Percentiles rank a stretch among this genome's conserved stretches.
phyloP scores from a whole-genome alignment of 2,888 invertebrate genomes.

The Asteroscopus sphinx region DNA sequence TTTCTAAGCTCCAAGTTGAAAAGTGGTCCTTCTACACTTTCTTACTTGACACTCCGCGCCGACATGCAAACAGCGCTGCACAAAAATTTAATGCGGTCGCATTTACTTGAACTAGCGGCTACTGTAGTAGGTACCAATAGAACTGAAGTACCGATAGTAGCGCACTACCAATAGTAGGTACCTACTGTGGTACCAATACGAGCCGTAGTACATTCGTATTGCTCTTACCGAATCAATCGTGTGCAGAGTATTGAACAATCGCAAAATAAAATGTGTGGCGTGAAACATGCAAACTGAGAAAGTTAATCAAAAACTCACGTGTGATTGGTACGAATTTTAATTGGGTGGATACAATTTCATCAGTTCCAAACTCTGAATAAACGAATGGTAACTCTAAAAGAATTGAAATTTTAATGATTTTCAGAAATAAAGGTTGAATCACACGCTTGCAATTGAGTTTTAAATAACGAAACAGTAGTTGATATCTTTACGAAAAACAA shows the following conservation, averaged over 20 bases:
- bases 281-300: neutral
- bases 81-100: constrained; percentile 14
- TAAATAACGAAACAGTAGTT: too few relatives aligned
- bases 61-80: constrained; percentile 7
- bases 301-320: neutral
- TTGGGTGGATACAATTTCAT: neutral
- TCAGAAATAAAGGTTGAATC: too few relatives aligned
- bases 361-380: neutral
- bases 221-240: neutral
- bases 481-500: too few relatives aligned
- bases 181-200: too few relatives aligned
- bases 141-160: neutral
- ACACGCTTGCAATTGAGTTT: too few relatives aligned
- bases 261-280: neutral
- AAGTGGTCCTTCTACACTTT: neutral
- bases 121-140: too few relatives aligned
- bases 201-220: neutral
- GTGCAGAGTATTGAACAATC: neutral
- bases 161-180: neutral
- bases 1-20: neutral
- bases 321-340: neutral
- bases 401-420: too few relatives aligned
- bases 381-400: neutral
- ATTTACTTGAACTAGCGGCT: constrained; percentile 1
- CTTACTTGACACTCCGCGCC: neutral